Base-by-base conservation (phyloP, 2,797 vertebrate species). In the Mus minutoides region DNA sequence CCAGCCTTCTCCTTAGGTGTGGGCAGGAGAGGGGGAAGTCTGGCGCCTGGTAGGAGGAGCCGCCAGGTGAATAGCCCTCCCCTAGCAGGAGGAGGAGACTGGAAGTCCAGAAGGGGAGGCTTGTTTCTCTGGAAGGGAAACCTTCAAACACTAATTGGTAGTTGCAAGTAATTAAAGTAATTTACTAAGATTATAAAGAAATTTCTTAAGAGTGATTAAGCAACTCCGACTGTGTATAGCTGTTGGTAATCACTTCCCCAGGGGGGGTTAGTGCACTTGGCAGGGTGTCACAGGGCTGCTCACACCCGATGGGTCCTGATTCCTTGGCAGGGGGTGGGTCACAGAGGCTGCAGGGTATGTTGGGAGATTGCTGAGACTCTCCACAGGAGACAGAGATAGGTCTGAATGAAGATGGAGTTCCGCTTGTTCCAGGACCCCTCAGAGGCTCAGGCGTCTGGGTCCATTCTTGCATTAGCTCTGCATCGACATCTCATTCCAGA, bases 181-280 rank as follows among this genome's bases (percentile, higher is more conserved):
- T 99, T 98, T 98, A 98, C 98, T 98, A 97, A 98, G 98, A 99
- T 99, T 98, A 98, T 98, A 98, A 98, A 98, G 98, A 98, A 98
- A 98, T 98, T 98, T 98, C 98, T 98, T 98, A 98, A 98, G 98
- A 98, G 98, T 98, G 98, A 98, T 98, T 98, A 98, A 98, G 98
- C 98, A 98, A 98, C 98, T 97, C 98, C n/a, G 96, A 98, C 98
- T 97, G 95, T 98, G 98, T 98, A 97, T 98, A 98, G 98, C 98
- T 98, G 97, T 98, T 98, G 98, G 98, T 98, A 98, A 98, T 98
- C 98, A 98, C 97, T 98, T 97, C 98, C 98, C 98, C 97, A 96
- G 96, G 98, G 98, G 98, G 98, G 97, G 98, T 98, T 98, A 98
- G 98, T 98, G 97, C 97, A 96, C 97, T 98, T 98, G 98, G 98